Conservation (phyloP, 1,140 invertebrate genomes). For the Berghia stephanieae region DNA sequence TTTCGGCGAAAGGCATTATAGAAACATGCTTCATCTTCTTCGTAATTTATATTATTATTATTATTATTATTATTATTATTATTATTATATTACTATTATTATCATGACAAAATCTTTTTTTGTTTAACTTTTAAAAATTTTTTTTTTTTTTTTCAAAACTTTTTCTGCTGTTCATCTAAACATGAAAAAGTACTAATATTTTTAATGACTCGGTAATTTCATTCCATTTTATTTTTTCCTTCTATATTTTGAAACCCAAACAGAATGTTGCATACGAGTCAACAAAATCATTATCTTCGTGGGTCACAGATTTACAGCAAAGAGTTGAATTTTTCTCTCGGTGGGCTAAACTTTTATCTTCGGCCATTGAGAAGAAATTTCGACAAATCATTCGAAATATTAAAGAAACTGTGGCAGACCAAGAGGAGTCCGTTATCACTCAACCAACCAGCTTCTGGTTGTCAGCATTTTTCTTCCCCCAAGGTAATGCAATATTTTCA, state of each 20-base stretch:
- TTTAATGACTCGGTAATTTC: too few relatives aligned
- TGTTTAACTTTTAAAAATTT: not conserved
- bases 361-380: constrained; percentile 49
- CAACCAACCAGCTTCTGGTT: constrained; percentile 74
- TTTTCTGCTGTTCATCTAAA: not conserved
- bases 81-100: too few relatives aligned
- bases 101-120: not conserved
- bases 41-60: too few relatives aligned
- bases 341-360: constrained; percentile 56
- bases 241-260: too few relatives aligned
- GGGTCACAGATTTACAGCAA: constrained; percentile 70
- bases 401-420: constrained; percentile 34
- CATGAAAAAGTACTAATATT: too few relatives aligned
- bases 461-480: constrained; percentile 88
- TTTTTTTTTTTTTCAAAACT: not conserved
- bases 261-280: constrained; percentile 62
- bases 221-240: too few relatives aligned
- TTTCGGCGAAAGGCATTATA: too few relatives aligned
- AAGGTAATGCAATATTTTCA: constrained; percentile 68
- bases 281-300: constrained; percentile 59
- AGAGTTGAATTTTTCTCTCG: constrained; percentile 76
- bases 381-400: constrained; percentile 24
- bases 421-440: constrained; percentile 35
- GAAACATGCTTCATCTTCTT: too few relatives aligned
- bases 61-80: too few relatives aligned